These are phyloP conservation scores for Loris lydekkerianus DNA, from an alignment of 2,797 vertebrate species.

Conservation along the genomic window DNA sequence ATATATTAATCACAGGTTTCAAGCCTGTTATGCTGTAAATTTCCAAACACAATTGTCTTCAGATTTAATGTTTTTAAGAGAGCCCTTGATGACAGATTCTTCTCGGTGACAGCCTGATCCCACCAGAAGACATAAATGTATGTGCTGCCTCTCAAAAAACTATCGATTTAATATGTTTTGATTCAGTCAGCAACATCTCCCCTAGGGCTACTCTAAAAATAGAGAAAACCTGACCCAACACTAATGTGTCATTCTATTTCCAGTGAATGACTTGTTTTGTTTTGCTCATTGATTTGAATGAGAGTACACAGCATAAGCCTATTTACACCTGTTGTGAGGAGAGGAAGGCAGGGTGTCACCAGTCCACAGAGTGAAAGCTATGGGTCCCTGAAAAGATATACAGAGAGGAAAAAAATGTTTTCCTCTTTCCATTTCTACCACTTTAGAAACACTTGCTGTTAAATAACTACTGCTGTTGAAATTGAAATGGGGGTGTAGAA, in stretches of 20 bases:
- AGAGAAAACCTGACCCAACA: not conserved
- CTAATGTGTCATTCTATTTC: not conserved
- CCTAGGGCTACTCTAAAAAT: not conserved
- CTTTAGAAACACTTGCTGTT: rapidly evolving
- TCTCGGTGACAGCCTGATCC: not conserved
- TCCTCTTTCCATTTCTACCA: not conserved
- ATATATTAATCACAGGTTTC: slow-evolving; percentile 5
- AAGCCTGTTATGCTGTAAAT: not conserved
- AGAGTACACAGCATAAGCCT: not conserved
- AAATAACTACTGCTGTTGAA: not conserved
- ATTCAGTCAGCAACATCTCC: not conserved
- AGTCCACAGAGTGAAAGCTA: not conserved
- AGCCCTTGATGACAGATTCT: not conserved
- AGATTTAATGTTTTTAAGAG: not conserved
- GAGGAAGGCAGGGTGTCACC: not conserved
- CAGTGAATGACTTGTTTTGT: not conserved
- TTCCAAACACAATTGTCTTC: not conserved
- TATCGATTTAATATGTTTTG: not conserved
- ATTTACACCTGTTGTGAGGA: not conserved
- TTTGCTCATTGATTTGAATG: not conserved
- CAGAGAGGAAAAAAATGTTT: not conserved
- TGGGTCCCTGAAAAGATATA: not conserved
- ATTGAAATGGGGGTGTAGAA: not conserved
- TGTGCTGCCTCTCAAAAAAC: not conserved
- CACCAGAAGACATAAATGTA: not conserved